These are phyloP conservation scores for Dryococelus australis DNA, from an alignment of 2,888 invertebrate species.

Conservation along the genomic window DNA sequence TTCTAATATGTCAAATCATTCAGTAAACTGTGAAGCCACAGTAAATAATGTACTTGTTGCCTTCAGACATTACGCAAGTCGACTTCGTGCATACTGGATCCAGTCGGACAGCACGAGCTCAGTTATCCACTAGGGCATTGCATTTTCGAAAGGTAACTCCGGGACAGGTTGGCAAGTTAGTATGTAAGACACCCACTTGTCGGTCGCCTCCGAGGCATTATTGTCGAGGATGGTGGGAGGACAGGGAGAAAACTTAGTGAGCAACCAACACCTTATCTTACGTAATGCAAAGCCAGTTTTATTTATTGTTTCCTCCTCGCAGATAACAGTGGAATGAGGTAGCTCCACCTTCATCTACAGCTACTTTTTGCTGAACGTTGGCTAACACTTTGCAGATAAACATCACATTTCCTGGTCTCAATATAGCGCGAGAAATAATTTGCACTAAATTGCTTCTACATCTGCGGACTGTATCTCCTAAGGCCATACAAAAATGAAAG, in stretches of 20 bases:
- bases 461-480: background rate
- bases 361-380: background rate
- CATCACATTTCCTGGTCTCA: background rate
- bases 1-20: too few relatives aligned
- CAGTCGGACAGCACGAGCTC: background rate
- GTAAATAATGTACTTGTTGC: too few relatives aligned
- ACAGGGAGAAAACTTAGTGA: background rate
- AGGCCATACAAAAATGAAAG: too few relatives aligned
- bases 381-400: background rate
- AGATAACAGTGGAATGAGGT: background rate
- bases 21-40: too few relatives aligned
- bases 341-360: background rate
- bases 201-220: background rate
- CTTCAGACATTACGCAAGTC: too few relatives aligned
- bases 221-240: background rate
- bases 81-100: too few relatives aligned
- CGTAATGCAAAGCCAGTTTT: background rate
- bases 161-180: background rate
- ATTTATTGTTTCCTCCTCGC: background rate
- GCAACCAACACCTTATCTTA: background rate
- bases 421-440: background rate
- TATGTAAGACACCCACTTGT: background rate
- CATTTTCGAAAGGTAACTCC: background rate
- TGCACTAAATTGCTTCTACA: background rate
- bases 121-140: background rate